Conservation (phyloP, 2,888 invertebrate genomes). For the Hermodice carunculata region DNA sequence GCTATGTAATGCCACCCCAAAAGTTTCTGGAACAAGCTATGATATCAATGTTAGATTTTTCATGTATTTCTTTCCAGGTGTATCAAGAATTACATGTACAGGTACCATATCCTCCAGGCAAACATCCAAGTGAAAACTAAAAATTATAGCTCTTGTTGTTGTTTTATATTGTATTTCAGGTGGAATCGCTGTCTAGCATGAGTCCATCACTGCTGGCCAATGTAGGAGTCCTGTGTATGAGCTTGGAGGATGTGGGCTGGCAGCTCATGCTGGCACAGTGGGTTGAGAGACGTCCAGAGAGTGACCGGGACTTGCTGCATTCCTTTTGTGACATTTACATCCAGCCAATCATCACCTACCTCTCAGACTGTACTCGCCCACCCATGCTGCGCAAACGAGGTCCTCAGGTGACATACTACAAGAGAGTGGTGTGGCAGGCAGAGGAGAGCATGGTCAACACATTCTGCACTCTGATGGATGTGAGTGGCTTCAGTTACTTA, state of each 20-base stretch:
- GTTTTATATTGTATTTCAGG: slow-evolving; percentile 47
- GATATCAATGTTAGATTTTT: too few relatives aligned
- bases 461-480: slow-evolving; percentile 63
- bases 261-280: slow-evolving; percentile 64
- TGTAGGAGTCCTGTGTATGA: slow-evolving; percentile 64
- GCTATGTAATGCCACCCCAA: too few relatives aligned
- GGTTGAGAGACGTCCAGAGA: slow-evolving; percentile 59
- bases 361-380: slow-evolving; percentile 52
- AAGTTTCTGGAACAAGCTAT: too few relatives aligned
- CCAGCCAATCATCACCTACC: slow-evolving; percentile 54
- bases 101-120: too few relatives aligned
- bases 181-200: slow-evolving; percentile 57
- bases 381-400: too few relatives aligned
- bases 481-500: too few relatives aligned
- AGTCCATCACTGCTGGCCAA: slow-evolving; percentile 62
- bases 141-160: too few relatives aligned
- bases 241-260: slow-evolving; percentile 63
- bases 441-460: slow-evolving; percentile 64
- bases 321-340: slow-evolving; percentile 54
- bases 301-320: slow-evolving; percentile 56
- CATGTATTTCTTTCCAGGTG: too few relatives aligned
- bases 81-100: too few relatives aligned
- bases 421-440: slow-evolving; percentile 55
- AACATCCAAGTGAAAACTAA: too few relatives aligned
- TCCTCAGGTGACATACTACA: slow-evolving; percentile 48